Conservation (phyloP, 2,888 invertebrate genomes). For the Acronicta aceris region DNA sequence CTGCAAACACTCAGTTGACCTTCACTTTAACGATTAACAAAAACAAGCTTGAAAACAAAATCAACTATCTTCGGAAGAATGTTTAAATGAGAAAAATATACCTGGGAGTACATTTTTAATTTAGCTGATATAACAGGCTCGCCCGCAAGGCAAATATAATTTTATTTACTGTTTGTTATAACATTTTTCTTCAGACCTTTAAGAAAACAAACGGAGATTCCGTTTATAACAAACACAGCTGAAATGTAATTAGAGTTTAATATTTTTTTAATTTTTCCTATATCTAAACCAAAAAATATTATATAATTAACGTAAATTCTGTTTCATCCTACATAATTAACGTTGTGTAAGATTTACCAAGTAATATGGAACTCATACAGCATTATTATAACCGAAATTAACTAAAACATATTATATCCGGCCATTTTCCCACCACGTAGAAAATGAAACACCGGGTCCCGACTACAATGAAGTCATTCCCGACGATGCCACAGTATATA, state of each 20-base stretch:
- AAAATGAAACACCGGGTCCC: slow-evolving; percentile 6
- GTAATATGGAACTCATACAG: neutral
- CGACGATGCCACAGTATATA: slow-evolving; percentile 36
- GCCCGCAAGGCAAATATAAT: slow-evolving; percentile 46
- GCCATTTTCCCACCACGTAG: neutral
- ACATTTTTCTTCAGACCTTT: slow-evolving; percentile 37
- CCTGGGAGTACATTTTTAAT: slow-evolving; percentile 51
- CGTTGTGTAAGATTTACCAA: neutral
- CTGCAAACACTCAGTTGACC: slow-evolving; percentile 59
- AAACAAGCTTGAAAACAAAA: slow-evolving; percentile 33
- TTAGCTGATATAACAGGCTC: slow-evolving; percentile 52
- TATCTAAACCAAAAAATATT: no score
- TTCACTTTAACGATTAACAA: slow-evolving; percentile 43
- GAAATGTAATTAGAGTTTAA: slow-evolving; percentile 11
- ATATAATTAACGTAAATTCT: no score
- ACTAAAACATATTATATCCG: slow-evolving; percentile 1
- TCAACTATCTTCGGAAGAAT: slow-evolving; percentile 20
- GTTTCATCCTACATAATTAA: no score
- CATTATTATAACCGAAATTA: neutral
- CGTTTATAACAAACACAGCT: slow-evolving; percentile 33
- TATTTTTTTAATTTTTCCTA: slow-evolving; percentile 7
- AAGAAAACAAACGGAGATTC: slow-evolving; percentile 51
- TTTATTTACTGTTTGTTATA: slow-evolving; percentile 25
- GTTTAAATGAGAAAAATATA: slow-evolving; percentile 31
- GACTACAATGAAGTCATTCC: slow-evolving; percentile 22